Conservation (phyloP, 2,797 vertebrate genomes). For the Diceros bicornis region DNA sequence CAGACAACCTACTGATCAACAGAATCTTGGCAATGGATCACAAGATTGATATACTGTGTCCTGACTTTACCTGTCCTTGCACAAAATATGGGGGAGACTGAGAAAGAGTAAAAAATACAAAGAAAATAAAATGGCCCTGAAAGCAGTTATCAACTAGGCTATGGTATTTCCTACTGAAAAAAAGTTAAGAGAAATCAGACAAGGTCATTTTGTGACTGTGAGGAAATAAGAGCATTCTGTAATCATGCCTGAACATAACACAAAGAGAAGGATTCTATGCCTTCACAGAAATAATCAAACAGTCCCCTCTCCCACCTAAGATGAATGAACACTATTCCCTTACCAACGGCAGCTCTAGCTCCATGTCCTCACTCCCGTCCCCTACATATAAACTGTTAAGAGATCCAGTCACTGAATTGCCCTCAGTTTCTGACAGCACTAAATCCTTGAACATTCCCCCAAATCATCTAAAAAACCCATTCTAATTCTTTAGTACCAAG, state of each 20-base stretch:
- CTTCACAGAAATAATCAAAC: neutral
- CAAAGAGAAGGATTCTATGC: neutral
- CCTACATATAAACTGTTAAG: neutral
- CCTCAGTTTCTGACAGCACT: neutral
- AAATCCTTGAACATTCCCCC: neutral
- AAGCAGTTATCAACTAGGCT: neutral
- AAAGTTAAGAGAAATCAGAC: neutral
- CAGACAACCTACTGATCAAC: neutral
- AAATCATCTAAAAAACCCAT: neutral
- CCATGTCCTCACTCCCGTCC: neutral
- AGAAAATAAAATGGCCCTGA: neutral
- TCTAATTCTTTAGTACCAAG: neutral
- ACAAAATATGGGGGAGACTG: neutral
- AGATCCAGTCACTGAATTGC: neutral
- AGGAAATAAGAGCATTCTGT: neutral
- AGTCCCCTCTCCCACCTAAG: neutral
- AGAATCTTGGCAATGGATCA: neutral
- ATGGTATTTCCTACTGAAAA: neutral
- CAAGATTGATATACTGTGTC: neutral
- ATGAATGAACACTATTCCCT: neutral
- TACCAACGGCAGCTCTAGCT: neutral
- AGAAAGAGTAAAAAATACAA: neutral
- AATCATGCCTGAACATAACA: neutral
- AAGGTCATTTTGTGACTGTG: neutral
- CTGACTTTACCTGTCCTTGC: neutral